Percentiles rank a stretch among this genome's conserved stretches.
Conservation (phyloP, 2,888 invertebrate species). For the Hartigia nigra region DNA sequence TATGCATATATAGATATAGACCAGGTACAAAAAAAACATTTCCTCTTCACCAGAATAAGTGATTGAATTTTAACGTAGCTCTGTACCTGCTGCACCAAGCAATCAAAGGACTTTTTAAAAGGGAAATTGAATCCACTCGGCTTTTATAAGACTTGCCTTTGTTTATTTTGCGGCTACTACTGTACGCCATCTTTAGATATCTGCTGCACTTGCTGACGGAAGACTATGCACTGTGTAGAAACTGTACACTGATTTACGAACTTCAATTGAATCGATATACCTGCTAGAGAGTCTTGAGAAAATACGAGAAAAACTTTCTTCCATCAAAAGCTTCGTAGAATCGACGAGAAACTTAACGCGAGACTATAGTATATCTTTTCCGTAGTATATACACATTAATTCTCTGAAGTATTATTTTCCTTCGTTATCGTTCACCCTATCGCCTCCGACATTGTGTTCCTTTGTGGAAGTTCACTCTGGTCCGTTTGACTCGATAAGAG, state of each 20-base stretch:
- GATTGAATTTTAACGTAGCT: conserved; percentile 27
- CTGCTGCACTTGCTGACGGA: background rate
- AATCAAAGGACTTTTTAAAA: background rate
- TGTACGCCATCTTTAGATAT: background rate
- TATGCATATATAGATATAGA: conserved; percentile 13
- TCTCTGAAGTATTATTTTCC: background rate
- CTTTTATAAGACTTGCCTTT: conserved; percentile 7
- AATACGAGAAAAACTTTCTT: conserved; percentile 9
- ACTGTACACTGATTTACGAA: background rate
- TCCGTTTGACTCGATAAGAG: conserved; percentile 18
- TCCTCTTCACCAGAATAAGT: conserved; percentile 31
- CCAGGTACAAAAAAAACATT: conserved; percentile 6
- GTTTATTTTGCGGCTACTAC: background rate
- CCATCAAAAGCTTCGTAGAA: background rate
- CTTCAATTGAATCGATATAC: conserved; percentile 14
- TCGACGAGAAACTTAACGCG: background rate
- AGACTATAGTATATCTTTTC: background rate
- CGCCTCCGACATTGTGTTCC: conserved; percentile 5
- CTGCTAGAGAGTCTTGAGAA: background rate
- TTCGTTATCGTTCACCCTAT: background rate
- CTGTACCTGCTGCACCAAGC: background rate
- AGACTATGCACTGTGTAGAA: background rate
- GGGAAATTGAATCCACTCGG: background rate
- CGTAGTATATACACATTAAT: background rate
- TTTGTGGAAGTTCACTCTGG: conserved; percentile 17